phyloP scores from a whole-genome alignment of 2,888 invertebrate species.

The Serripes groenlandicus region DNA sequence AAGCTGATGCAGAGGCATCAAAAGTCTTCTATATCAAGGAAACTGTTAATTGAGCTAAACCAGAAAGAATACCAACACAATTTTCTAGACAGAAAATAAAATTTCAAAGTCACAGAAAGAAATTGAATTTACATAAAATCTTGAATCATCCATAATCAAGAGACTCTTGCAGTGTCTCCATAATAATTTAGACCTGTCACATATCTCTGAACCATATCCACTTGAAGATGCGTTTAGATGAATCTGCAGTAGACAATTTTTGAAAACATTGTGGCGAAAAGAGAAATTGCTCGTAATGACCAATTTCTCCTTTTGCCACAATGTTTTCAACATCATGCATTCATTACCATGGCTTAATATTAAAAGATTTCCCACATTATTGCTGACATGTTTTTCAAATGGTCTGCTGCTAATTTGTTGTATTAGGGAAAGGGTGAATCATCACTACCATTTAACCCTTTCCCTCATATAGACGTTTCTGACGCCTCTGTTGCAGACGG shows the following conservation, averaged over 20 bases:
- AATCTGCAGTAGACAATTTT: too few species aligned
- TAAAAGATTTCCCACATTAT: background rate
- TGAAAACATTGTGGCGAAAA: background rate
- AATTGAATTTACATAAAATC: slow-evolving; percentile 18
- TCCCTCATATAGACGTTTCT: too few species aligned
- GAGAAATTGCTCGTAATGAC: background rate
- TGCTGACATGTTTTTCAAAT: background rate
- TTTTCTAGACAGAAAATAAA: slow-evolving; percentile 6
- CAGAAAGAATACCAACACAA: too few species aligned
- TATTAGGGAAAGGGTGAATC: background rate
- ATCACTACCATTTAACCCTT: background rate
- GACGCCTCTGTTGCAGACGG: too few species aligned
- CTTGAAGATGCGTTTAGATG: too few species aligned
- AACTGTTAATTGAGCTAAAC: too few species aligned
- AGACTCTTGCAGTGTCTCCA: background rate
- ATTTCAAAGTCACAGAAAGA: slow-evolving; percentile 4
- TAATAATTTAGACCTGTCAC: too few species aligned
- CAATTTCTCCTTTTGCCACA: background rate
- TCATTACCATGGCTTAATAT: background rate
- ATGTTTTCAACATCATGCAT: background rate
- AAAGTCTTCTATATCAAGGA: too few species aligned
- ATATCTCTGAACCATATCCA: too few species aligned
- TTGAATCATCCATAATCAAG: slow-evolving; percentile 6
- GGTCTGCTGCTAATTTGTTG: background rate
- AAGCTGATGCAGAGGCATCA: too few species aligned